A percentile compares a stretch with the other conserved stretches of the same genome.
phyloP scores from a whole-genome alignment of 2,888 invertebrate species.

The Leucophenga maculata region DNA sequence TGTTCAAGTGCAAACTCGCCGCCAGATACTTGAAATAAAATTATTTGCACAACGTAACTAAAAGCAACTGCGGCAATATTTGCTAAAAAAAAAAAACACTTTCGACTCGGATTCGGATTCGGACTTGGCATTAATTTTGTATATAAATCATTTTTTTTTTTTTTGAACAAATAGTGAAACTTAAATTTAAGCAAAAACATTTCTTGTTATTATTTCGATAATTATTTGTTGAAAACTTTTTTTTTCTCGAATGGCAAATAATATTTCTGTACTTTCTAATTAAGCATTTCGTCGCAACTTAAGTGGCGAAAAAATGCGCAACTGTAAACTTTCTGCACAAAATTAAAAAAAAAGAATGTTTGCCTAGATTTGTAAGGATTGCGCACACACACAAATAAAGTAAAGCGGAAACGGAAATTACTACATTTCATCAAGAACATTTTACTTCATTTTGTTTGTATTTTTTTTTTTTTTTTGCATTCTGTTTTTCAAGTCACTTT shows the following conservation, averaged over 20 bases:
- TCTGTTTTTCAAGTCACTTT: no score
- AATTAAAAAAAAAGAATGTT: neutral
- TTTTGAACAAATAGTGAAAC: neutral
- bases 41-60: conserved; percentile 8
- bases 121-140: neutral
- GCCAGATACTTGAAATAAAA: conserved; percentile 46
- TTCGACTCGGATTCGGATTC: neutral
- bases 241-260: neutral
- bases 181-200: conserved; percentile 1
- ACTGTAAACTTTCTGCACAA: neutral
- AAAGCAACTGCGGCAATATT: neutral
- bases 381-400: no score
- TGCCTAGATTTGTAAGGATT: neutral
- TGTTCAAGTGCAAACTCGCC: conserved; percentile 50
- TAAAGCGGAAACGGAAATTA: neutral
- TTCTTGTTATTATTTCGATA: neutral
- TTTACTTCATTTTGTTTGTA: conserved; percentile 8
- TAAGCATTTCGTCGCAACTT: conserved; percentile 13
- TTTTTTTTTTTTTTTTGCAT: no score
- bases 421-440: conserved; percentile 10
- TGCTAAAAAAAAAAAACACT: conserved; percentile 13
- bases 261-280: conserved; percentile 14
- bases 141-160: neutral
- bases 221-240: neutral
- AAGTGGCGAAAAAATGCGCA: conserved; percentile 1